Conservation (phyloP, 2,888 invertebrate genomes). For the Brachylomia viminalis region DNA sequence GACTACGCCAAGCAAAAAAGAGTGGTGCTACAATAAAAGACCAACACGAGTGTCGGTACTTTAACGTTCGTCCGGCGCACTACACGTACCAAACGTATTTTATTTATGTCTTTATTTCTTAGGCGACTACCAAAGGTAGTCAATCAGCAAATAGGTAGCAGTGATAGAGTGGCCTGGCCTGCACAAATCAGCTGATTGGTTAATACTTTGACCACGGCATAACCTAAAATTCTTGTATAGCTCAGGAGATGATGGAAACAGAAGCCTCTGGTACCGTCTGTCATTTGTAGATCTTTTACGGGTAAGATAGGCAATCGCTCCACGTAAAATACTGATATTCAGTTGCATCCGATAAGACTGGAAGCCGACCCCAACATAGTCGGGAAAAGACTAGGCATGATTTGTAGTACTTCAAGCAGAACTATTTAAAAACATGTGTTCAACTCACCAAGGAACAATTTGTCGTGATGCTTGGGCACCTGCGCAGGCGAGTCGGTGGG, state of each 20-base stretch:
- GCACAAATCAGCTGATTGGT: background rate
- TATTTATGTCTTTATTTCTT: no score
- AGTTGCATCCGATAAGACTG: background rate
- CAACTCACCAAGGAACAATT: conserved; percentile 94
- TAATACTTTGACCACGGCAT: background rate
- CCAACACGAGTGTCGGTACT: background rate
- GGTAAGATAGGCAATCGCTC: background rate
- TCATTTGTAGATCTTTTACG: background rate
- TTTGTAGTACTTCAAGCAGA: background rate
- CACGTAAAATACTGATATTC: background rate
- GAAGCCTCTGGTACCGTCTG: background rate
- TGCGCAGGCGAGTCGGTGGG: conserved; percentile 98
- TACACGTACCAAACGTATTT: no score
- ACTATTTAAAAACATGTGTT: background rate
- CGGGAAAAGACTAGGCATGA: background rate
- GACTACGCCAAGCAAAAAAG: background rate
- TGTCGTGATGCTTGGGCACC: conserved; percentile 95
- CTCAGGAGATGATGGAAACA: background rate
- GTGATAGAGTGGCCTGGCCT: background rate
- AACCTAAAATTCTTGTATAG: background rate
- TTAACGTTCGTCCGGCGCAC: background rate
- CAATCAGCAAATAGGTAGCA: background rate
- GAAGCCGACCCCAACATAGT: background rate
- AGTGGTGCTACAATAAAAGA: background rate
- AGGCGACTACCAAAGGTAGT: background rate